Base-by-base conservation (phyloP, 1,140 invertebrate genomes). In the Drosophila asahinai region DNA sequence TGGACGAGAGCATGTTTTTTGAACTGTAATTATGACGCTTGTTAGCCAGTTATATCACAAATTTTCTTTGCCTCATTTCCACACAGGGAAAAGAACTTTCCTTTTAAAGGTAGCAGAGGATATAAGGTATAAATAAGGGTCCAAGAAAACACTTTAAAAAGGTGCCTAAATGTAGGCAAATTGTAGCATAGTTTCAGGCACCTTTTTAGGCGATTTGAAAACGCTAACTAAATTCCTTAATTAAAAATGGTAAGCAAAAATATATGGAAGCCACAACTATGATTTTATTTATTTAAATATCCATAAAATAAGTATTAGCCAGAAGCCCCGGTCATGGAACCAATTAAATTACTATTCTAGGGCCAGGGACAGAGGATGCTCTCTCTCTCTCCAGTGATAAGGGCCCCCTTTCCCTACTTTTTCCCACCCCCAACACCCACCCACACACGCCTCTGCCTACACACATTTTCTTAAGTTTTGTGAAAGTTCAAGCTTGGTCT, bases 391-490 rank as follows among this genome's bases (percentile, higher is more conserved):
- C 14, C 54, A 22, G 7, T 11, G 54, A 57, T 57, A 57, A 57
- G 19, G 17, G 45, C 15, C 25, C 17, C 14, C 15, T 59, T 42
- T 42, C 15, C n/a, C 1, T 12, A 25, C 54, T 33, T 38, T 55
- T 55, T 3, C 2, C 5, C 4, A 5, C 5, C 8, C 33, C 27
- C 6, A 6, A 15, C 12, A 48, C 12, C 8, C 25, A 49, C 25
- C 14, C n/a, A n/a, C 25, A 5, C 2, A 2, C 25, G 42, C 33
- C 47, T 52, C 27, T 0, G 27, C 57, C 42, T 12, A 12, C 17
- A 30, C 15, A 42, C 40, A 47, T 17, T 51, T 64, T 49, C 58
- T 79, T 63, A 73, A 90, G 82, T 83, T 89, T 72, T 71, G 66
- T 12, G 7, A 74, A 74, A 74, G 71, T 74, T 74, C 67, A 73